Base-by-base conservation (phyloP, 1,140 invertebrate species). In the Kradibia gibbosae region DNA sequence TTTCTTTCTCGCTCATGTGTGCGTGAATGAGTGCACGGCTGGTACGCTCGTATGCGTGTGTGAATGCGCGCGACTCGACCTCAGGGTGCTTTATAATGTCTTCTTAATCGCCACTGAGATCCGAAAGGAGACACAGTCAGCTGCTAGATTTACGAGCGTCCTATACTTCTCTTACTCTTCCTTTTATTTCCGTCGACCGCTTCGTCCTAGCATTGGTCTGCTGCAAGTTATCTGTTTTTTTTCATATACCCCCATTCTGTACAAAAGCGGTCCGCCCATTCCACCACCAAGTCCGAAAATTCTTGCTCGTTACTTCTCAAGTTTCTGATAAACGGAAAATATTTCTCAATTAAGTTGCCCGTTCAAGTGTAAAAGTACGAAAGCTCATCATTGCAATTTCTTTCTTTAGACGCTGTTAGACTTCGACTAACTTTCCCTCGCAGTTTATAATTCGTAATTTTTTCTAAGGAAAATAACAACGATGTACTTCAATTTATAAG, bases 91-190 rank as follows among this genome's bases (percentile, higher is more conserved):
- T 82, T 78, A 83, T 83, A 83, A 83, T 83, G 78, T 76, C 82
- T 83, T 83, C 82, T 83, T 83, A 76, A 83, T 83, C 82, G 78
- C 62, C 73, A 71, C n/a, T 39, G 62, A 80, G 82, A 76, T 82
- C 57, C 77, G 57, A 75, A 74, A 82, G 79, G 70, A 73, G 70
- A 80, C 78, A 80, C 71, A 67, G 76, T 60, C 70, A 82, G 48
- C 48, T n/a, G 78, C 22, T 53, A 83, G 78, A 83, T 83, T 83
- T 83, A 83, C 78, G 82, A 80, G 70, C 31, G 7, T 57, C 65
- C 36, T n/a, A 13, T 25, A 11, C 50, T 28, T 45, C 17, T 42
- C 62, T 53, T 13, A 8, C 10, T 71, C 20, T 28, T 72, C 39
- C 8, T 25, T 1, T 10, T 53, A 15, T 79, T 50, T 72, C 4